Evolutionary conservation across 2,113 vertebrate species (phyloP), one percentile per base, ranked within the genome.

Genomic region (Polypterus bichir): DNA sequence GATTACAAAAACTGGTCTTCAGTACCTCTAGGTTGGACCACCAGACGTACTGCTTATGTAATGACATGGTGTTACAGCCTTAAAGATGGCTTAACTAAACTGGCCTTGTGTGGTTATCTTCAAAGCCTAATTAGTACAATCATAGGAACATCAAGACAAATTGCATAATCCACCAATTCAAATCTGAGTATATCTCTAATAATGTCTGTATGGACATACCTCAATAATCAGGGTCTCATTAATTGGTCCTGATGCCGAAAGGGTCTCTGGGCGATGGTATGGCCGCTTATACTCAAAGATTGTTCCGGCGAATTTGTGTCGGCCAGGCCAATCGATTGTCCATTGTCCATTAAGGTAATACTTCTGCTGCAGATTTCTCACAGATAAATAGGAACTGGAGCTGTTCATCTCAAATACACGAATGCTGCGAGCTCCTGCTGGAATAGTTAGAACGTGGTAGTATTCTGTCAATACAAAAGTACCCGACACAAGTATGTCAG

Each of bases 311-410:
- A 94, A 89, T 10, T 66, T 66, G 70, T 91, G 89, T 62, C 74
- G 75, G 3, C 92, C 91, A 0, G 91, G 91, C 91, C 89, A 89
- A 76, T 93, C 89, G 57, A 92, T 82, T 0, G 82, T 89, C 91
- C 91, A 92, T 60, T 76, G 80, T 5, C 92, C 92, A 1, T 92
- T 94, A 52, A 94, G 79, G 72, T 88, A 82, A 66, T 93, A 93
- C 47, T 66, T 86, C 62, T 75, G 76, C 52, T 84, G 76, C 45
- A 67, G 59, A 70, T 83, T 87, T 46, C 86, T 81, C n/a, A 92
- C 68, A 7, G 90, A 78, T 66, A 94, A 77, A 70, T 91, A 93
- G 63, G 89, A 91, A 62, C 78, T 86, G 46, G 92, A 94, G 1
- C 79, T 66, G 11, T 91, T 92, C 60, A 81, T 65, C 68, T 93